phyloP scores from a whole-genome alignment of 2,888 invertebrate species.

The Argyresthia albistria region DNA sequence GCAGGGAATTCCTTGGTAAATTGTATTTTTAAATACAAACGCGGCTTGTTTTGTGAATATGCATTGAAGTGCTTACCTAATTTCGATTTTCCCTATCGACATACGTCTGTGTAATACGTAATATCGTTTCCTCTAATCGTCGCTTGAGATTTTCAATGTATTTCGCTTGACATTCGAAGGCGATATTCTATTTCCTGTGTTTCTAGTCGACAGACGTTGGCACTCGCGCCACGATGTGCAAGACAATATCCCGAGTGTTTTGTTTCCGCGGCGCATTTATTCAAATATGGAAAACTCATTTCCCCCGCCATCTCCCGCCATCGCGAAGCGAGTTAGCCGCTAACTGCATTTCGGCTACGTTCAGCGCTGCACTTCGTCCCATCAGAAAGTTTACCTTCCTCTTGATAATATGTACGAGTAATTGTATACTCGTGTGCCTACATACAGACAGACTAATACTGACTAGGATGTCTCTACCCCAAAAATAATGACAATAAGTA shows the following conservation, averaged over 20 bases:
- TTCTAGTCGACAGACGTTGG: slow-evolving; percentile 18
- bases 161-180: background rate
- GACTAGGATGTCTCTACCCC: no score
- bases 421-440: background rate
- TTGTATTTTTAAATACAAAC: slow-evolving; percentile 65
- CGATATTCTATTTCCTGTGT: slow-evolving; percentile 23
- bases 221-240: background rate
- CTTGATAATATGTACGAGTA: background rate
- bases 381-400: background rate
- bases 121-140: slow-evolving; percentile 34
- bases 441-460: no score
- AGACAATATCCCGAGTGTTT: slow-evolving; percentile 62
- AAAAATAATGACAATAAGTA: no score
- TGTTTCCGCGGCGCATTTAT: slow-evolving; percentile 59
- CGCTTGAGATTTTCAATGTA: slow-evolving; percentile 10
- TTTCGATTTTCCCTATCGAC: slow-evolving; percentile 51
- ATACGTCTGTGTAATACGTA: slow-evolving; percentile 48
- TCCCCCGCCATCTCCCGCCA: slow-evolving; percentile 54
- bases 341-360: slow-evolving; percentile 18
- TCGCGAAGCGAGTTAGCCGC: slow-evolving; percentile 17
- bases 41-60: slow-evolving; percentile 48
- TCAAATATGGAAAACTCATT: slow-evolving; percentile 63
- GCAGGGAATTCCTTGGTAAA: slow-evolving; percentile 67
- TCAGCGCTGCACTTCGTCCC: background rate
- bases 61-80: slow-evolving; percentile 46